Percentiles rank a stretch among this genome's conserved stretches.
Conservation (phyloP, 2,797 vertebrate species). For the Diplodus puntazzo region DNA sequence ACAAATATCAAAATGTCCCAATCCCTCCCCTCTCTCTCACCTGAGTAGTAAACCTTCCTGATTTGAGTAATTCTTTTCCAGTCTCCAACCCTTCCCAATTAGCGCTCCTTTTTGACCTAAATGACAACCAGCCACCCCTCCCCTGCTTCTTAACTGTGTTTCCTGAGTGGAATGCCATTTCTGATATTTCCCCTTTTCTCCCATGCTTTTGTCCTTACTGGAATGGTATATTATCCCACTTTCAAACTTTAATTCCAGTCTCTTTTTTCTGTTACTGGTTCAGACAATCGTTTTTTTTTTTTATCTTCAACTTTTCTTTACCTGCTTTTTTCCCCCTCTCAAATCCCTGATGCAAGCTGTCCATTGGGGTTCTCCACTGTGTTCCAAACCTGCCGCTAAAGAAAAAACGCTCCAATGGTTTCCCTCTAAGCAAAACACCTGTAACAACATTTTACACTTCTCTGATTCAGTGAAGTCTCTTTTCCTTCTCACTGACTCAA, state of each 20-base stretch:
- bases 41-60: constrained; percentile 82
- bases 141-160: constrained; percentile 85
- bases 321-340: constrained; percentile 73
- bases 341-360: constrained; percentile 81
- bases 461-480: constrained; percentile 66
- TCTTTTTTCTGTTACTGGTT: constrained; percentile 70
- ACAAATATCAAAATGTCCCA: constrained; percentile 85
- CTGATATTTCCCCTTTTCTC: constrained; percentile 68
- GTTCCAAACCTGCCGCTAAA: constrained; percentile 75
- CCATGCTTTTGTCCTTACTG: constrained; percentile 77
- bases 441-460: constrained; percentile 76
- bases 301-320: constrained; percentile 78
- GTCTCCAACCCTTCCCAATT: constrained; percentile 78
- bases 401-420: constrained; percentile 74
- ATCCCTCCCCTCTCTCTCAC: constrained; percentile 75
- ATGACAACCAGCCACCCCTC: constrained; percentile 75
- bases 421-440: constrained; percentile 76
- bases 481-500: constrained; percentile 69
- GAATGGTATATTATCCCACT: constrained; percentile 81
- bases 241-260: constrained; percentile 74
- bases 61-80: constrained; percentile 81
- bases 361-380: constrained; percentile 82
- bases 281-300: constrained; percentile 50
- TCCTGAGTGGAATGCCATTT: constrained; percentile 84
- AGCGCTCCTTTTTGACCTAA: constrained; percentile 74